Base-by-base conservation (phyloP, 2,113 vertebrate species). In the Chlamydotis undulata region DNA sequence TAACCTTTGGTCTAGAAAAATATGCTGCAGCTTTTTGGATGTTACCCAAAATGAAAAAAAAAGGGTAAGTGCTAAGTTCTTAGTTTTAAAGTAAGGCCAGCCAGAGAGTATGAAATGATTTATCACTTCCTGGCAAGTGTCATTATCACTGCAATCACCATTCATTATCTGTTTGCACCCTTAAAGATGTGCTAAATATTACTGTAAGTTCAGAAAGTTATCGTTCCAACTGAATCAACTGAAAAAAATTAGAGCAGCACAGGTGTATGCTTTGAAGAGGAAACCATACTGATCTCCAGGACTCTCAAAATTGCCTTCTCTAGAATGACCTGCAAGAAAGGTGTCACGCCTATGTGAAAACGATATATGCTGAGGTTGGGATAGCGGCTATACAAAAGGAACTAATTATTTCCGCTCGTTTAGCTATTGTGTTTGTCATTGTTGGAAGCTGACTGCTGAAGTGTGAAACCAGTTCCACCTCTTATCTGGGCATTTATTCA, bases 121-220 rank as follows among this genome's bases (percentile, higher is more conserved):
- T 88, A 96, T 94, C 90, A 69, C 80, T 95, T 96, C 92, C 88
- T 96, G 84, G 82, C 84, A 96, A 94, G 69, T 49, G 19, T 78
- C 90, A 92, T 96, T 94, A 93, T 78, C 76, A 79, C 52, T 92
- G 89, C 80, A 92, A 61, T 95, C 69, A 89, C 80, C 80, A 89
- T 65, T 95, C 86, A 64, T 68, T 92, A 87, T 84, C 76, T 89
- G 6, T 87, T 86, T 94, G 29, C 43, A 87, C 57, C 25, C 29
- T 82, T 37, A 82, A 83, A 83, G 33, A 81, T 81, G 49, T 82
- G 49, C 64, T 79, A 87, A 92, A 75, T 94, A 35, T 87, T 85
- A 52, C 56, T 86, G 75, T 56, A 77, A 81, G 31, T 82, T 90
- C 31, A 71, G 43, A 90, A 92, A 95, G 73, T 93, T 86, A 75